A percentile compares a stretch with the other conserved stretches of the same genome.
phyloP scores from a whole-genome alignment of 2,113 vertebrate species.

The Pontoporia blainvillei region DNA sequence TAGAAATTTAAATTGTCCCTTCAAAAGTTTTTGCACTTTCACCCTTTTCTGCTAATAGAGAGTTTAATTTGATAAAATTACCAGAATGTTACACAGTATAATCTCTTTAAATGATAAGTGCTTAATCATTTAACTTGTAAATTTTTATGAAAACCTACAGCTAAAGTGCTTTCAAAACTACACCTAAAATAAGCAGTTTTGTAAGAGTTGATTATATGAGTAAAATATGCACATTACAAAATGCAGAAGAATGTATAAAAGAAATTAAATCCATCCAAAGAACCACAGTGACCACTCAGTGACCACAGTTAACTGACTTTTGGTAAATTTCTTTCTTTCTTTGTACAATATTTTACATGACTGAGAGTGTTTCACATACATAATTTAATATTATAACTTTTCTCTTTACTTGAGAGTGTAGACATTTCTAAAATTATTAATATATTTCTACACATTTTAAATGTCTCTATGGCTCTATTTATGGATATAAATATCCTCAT shows the following conservation, averaged over 20 bases:
- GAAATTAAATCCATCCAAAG: not conserved
- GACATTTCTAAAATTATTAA: not conserved
- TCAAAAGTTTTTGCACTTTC: not conserved
- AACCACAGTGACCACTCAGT: not conserved
- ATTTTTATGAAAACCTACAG: not conserved
- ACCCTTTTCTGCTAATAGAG: not conserved
- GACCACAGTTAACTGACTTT: not conserved
- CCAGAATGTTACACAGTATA: not conserved
- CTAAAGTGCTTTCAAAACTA: slow-evolving; percentile 17
- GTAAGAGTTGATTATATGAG: not conserved
- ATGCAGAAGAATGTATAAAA: not conserved
- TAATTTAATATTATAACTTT: not conserved
- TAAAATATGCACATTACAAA: not conserved
- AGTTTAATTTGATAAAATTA: slow-evolving; percentile 31
- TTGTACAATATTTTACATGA: not conserved
- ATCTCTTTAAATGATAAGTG: not conserved
- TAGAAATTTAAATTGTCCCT: not conserved
- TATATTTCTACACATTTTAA: not conserved
- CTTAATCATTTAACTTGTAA: slow-evolving; percentile 20
- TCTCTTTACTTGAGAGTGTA: not conserved
- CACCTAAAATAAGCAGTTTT: not conserved
- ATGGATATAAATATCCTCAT: not conserved
- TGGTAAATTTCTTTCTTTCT: not conserved
- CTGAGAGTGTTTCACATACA: not conserved
- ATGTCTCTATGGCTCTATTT: not conserved